These are phyloP conservation scores for Calliopsis andreniformis DNA, from an alignment of 1,140 invertebrate species.

Conservation along the genomic window DNA sequence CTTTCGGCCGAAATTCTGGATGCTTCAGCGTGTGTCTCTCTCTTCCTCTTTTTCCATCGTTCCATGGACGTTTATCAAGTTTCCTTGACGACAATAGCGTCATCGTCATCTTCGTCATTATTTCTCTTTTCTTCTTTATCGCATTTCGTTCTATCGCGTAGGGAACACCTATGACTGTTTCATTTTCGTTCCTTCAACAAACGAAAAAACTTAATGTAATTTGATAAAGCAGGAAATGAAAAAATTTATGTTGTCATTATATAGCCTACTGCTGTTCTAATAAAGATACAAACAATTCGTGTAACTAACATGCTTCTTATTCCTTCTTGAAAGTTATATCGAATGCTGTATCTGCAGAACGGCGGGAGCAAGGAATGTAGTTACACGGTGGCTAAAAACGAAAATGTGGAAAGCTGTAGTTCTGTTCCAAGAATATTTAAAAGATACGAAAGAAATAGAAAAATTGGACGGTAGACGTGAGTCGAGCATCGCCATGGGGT, in stretches of 20 bases:
- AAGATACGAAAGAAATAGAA: conserved; percentile 6
- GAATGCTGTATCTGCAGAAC: no score
- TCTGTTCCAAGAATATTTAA: conserved; percentile 10
- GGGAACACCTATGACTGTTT: conserved; percentile 7
- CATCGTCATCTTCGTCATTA: conserved; percentile 33
- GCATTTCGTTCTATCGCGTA: conserved; percentile 33
- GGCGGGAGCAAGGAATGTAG: no score
- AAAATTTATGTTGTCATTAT: no score
- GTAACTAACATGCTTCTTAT: no score
- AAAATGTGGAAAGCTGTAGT: no score
- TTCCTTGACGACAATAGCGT: conserved; percentile 8
- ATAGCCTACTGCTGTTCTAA: no score
- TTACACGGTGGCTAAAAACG: no score
- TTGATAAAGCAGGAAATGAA: no score
- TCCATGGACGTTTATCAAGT: neutral
- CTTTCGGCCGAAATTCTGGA: conserved; percentile 16
- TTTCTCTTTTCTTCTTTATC: conserved; percentile 43
- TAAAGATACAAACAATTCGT: no score
- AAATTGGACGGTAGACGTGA: neutral
- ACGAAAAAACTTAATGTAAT: no score
- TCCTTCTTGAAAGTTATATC: no score
- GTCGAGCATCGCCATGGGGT: conserved; percentile 59
- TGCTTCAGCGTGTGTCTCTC: neutral
- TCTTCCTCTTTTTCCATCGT: conserved; percentile 32
- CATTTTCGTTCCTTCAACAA: no score